These are phyloP conservation scores for Meteorus cinctellus DNA, from an alignment of 2,888 invertebrate genomes.

Conservation along the genomic window DNA sequence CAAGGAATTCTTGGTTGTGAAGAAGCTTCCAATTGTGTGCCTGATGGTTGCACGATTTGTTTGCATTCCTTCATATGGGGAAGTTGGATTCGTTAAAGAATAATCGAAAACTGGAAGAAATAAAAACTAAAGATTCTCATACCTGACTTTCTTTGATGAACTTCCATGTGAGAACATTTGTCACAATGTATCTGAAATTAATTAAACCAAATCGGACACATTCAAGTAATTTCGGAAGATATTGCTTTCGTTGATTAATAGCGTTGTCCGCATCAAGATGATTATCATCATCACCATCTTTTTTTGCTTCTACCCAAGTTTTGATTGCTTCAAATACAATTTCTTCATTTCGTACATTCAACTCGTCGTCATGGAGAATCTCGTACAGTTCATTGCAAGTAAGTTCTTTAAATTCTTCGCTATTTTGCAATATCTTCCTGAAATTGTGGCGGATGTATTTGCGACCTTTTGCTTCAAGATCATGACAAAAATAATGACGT, in stretches of 20 bases:
- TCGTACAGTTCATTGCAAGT: conserved; percentile 78
- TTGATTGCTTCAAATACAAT: conserved; percentile 83
- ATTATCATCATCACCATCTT: conserved; percentile 67
- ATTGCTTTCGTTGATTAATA: conserved; percentile 69
- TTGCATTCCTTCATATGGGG: conserved; percentile 74
- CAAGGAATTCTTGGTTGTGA: conserved; percentile 82
- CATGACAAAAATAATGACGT: conserved; percentile 81
- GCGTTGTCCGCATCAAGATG: background rate
- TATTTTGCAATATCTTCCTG: conserved; percentile 78
- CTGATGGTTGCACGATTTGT: conserved; percentile 76
- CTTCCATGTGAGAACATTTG: conserved; percentile 76
- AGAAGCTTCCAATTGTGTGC: conserved; percentile 73
- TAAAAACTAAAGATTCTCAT: conserved; percentile 45
- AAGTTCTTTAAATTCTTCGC: conserved; percentile 79
- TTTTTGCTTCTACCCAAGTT: conserved; percentile 81
- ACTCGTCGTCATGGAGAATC: conserved; percentile 81
- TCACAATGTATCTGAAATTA: conserved; percentile 77
- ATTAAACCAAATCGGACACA: conserved; percentile 82
- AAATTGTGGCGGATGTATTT: conserved; percentile 78
- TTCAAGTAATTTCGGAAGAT: conserved; percentile 78
- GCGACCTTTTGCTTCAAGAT: conserved; percentile 79
- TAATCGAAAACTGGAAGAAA: background rate
- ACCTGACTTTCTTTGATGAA: conserved; percentile 76
- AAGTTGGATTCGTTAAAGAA: conserved; percentile 3
- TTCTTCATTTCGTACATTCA: conserved; percentile 84